Evolutionary conservation across 2,797 vertebrate genomes (phyloP), one percentile per base, ranked within the genome.

Genomic region (Scolopax rusticola): DNA sequence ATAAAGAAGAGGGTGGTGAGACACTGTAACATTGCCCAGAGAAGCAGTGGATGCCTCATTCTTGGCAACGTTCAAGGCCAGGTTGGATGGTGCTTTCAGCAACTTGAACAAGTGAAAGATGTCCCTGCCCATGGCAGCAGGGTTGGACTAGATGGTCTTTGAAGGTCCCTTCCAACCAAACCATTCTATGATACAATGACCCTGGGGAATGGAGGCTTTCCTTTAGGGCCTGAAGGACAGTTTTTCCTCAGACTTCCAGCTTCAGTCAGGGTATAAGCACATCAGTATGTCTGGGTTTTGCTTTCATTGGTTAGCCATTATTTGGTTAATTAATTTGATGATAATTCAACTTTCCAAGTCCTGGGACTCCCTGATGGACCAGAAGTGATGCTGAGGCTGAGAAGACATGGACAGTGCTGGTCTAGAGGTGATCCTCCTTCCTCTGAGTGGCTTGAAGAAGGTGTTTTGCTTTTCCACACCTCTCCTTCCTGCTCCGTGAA

Each of bases 401-500:
- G 40, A 14, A 57, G n/a, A 56, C 3, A 4, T 38, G 18, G 43
- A 12, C 0, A 0, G 10, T 30, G 3, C 17, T 80, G 69, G 30
- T 47, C 38, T 25, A 19, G 23, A 77, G 9, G 9, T 32, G 8
- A 41, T n/a, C 19, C 6, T 91, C 9, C 25, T 56, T 70, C 36
- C 20, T 25, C 18, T 47, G 2, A 0, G 11, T 11, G 6, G 16
- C 33, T 54, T 48, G 28, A 15, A 32, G 11, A 19, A 64, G 23
- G 15, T 12, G 4, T 8, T 68, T 71, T 13, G 4, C 9, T 4
- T 67, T 19, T 36, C 28, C 43, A 8, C 19, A 18, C 9, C 20
- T 54, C 21, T 41, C 36, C 51, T 57, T 84, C n/a, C 59, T 0
- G 1, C 8, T 56, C 45, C 0, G 0, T 38, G 73, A 53, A 80